A percentile compares a stretch with the other conserved stretches of the same genome.
phyloP scores from a whole-genome alignment of 2,888 invertebrate genomes.

The Busseola fusca region DNA sequence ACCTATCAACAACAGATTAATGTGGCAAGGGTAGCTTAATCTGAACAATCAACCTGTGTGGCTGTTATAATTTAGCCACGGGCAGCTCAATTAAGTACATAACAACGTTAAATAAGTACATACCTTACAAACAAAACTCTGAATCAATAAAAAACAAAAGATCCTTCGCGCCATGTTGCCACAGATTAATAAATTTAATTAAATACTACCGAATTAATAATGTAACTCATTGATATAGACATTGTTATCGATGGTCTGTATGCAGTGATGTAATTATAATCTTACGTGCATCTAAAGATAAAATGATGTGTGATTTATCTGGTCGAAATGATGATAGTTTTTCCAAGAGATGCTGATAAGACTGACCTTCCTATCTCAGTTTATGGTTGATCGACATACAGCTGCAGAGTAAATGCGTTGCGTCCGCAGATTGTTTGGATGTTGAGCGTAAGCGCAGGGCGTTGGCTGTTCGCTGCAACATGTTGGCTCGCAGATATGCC shows the following conservation, averaged over 20 bases:
- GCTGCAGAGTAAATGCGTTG: too few species aligned
- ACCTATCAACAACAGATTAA: too few species aligned
- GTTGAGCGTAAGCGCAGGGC: too few species aligned
- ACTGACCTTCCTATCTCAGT: neutral
- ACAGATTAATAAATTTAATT: neutral
- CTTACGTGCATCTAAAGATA: constrained; percentile 26
- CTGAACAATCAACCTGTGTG: too few species aligned
- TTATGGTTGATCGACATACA: neutral
- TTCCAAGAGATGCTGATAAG: constrained; percentile 9
- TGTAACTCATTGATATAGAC: constrained; percentile 44
- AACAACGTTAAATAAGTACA: constrained; percentile 8
- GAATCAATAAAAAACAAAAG: constrained; percentile 28
- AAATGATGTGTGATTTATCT: constrained; percentile 53
- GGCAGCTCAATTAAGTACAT: too few species aligned
- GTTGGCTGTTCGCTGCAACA: too few species aligned
- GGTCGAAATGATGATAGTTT: neutral
- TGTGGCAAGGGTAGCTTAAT: too few species aligned
- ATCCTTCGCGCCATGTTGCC: constrained; percentile 42
- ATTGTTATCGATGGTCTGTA: constrained; percentile 33
- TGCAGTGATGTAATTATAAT: constrained; percentile 18
- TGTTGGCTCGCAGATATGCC: too few species aligned
- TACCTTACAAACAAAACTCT: constrained; percentile 38
- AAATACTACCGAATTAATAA: constrained; percentile 12
- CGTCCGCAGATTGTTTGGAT: too few species aligned
- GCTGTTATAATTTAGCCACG: too few species aligned